Percentiles rank a stretch among this genome's conserved stretches.
Evolutionary conservation across 2,113 vertebrate genomes (phyloP).

Genomic region (Prionailurus viverrinus): DNA sequence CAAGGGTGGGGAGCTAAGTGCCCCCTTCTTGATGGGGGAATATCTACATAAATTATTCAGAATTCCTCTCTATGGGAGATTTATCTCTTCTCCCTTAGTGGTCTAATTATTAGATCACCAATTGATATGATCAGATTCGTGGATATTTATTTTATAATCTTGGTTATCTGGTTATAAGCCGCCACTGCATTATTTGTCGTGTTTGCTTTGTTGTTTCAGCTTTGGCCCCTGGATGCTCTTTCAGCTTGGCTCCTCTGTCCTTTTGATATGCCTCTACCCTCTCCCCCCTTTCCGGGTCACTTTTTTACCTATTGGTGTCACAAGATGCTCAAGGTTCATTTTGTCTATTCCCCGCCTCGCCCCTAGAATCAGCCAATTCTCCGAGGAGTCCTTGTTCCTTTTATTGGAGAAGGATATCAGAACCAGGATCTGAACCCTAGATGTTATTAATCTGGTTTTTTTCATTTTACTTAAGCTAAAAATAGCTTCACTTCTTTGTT

Average conservation of each 20-base stretch:
- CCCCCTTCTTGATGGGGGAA: neutral
- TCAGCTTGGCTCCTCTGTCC: neutral
- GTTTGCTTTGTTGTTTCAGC: neutral
- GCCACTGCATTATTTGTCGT: neutral
- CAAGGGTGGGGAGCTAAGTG: neutral
- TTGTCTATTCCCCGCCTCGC: neutral
- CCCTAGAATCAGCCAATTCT: neutral
- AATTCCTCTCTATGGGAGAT: neutral
- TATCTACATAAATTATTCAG: neutral
- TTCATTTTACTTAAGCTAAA: neutral
- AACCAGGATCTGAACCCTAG: constrained; percentile 2
- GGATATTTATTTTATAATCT: neutral
- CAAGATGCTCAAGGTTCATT: neutral
- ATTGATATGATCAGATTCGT: neutral
- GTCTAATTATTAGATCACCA: neutral
- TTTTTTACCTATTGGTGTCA: neutral
- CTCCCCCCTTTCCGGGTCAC: neutral
- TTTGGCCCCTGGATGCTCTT: neutral
- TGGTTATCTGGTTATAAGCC: neutral
- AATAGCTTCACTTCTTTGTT: constrained; percentile 5
- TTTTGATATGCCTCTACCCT: neutral
- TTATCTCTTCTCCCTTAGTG: neutral
- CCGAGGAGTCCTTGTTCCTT: constrained; percentile 4
- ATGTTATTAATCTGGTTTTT: constrained; percentile 1
- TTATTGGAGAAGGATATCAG: constrained; percentile 14